Evolutionary conservation across 2,888 invertebrate species (phyloP), one percentile per base, ranked within the genome.

Genomic region (Eristalis pertinax): DNA sequence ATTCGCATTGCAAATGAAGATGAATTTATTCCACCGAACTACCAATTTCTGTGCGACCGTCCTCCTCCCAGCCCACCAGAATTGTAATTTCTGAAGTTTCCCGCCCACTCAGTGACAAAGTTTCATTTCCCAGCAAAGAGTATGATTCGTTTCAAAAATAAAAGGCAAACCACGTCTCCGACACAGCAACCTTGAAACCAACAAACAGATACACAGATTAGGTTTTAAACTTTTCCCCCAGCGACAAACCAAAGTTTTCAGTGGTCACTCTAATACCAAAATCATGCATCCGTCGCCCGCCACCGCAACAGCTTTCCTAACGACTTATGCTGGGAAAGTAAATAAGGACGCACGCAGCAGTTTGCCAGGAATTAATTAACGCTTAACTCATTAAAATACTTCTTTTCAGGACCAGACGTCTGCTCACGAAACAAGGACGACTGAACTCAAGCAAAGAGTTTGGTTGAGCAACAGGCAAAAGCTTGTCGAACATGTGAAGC

Each of bases 371-470:
- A 73, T 62, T 67, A 68, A 80, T 80, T 80, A 64, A 41, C 32
- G 56, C 50, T 75, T 62, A 26, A 56, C 74, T 69, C 80, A 74
- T 75, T 75, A 81, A 74, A 68, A 81, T 56, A 69, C 29, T 29
- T 43, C 63, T 64, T 4, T 41, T 56, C 38, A 50, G 19, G 15
- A 35, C 50, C 58, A 50, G 35, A 38, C 73, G 41, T n/a, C 32
- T 24, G 60, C 35, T 41, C 60, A 26, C 24, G n/a, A 11, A 50
- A 11, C 50, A 50, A 8, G 60, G 32, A 63, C 56, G 65, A 67
- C 62, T 62, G 62, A 68, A 50, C 67, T 50, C 26, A 67, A 62
- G 24, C 62, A 67, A 73, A 64, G 67, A 79, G 67, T 79, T 72
- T 35, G 8, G 32, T 22, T 15, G 11, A 43, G 65, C 38, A 67